Evolutionary conservation across 2,797 vertebrate species (phyloP).

Genomic region (Tadarida brasiliensis): DNA sequence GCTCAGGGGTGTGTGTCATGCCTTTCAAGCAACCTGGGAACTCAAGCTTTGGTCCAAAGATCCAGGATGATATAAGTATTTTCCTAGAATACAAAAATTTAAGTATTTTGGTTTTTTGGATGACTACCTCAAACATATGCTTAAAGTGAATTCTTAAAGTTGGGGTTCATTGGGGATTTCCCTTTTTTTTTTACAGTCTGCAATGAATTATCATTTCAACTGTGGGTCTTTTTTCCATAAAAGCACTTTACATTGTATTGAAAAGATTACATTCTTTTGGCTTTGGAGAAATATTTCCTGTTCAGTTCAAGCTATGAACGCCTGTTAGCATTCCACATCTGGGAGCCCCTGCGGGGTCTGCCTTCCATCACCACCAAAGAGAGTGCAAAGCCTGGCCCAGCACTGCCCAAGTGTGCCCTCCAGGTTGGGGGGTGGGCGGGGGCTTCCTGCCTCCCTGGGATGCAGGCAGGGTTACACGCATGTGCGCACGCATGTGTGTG

Average conservation of each 20-base stretch:
- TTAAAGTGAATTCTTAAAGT: slow-evolving; percentile 52
- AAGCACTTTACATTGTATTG: slow-evolving; percentile 77
- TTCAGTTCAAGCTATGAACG: slow-evolving; percentile 70
- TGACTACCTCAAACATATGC: background rate
- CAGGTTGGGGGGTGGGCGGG: accelerated
- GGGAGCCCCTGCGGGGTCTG: background rate
- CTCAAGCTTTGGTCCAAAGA: background rate
- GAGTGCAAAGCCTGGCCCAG: background rate
- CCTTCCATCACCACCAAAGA: background rate
- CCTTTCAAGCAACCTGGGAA: background rate
- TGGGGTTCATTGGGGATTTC: slow-evolving; percentile 36
- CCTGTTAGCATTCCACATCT: slow-evolving; percentile 48
- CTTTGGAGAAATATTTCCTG: slow-evolving; percentile 81
- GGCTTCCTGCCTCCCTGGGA: background rate
- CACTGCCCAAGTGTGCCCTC: background rate
- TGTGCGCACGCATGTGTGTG: no score
- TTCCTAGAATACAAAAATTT: background rate
- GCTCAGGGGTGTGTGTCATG: background rate
- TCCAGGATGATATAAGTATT: slow-evolving; percentile 25
- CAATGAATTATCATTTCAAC: slow-evolving; percentile 64
- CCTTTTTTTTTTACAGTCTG: slow-evolving; percentile 60
- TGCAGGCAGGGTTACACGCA: background rate
- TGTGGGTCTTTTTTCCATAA: slow-evolving; percentile 64
- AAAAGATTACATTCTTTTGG: slow-evolving; percentile 81
- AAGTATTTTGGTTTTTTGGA: slow-evolving; percentile 15